Conservation (phyloP, 92 coral and sea anemone genomes). For the Zoanthus sociatus region DNA sequence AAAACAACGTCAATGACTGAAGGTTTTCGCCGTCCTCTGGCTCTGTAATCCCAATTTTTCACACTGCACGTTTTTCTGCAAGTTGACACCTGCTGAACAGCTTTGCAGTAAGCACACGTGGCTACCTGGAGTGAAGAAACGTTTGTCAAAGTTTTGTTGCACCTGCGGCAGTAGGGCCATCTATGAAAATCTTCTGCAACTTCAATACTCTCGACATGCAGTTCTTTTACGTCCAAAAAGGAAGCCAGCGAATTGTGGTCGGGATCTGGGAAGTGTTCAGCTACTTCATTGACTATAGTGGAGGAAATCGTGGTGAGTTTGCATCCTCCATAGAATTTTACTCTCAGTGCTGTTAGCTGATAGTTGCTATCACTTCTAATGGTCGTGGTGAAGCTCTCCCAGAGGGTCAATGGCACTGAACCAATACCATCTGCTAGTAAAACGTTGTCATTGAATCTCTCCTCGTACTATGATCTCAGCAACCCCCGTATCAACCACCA, state of each 20-base stretch:
- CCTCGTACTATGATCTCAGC: neutral
- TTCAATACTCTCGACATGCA: neutral
- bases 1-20: neutral
- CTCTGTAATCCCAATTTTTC: neutral
- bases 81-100: neutral
- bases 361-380: neutral
- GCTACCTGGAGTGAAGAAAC: neutral
- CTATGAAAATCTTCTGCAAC: neutral
- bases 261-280: neutral
- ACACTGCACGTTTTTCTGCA: constrained; percentile 5
- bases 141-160: constrained; percentile 12
- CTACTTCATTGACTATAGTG: neutral
- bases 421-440: neutral
- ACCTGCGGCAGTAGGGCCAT: neutral
- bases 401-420: constrained; percentile 5
- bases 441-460: neutral
- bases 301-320: neutral
- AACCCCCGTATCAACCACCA: neutral
- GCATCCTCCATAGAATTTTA: neutral
- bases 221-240: neutral
- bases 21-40: neutral
- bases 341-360: neutral
- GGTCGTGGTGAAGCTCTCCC: neutral
- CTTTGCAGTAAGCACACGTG: constrained; percentile 1
- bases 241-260: constrained; percentile 1